Evolutionary conservation across 2,797 vertebrate genomes (phyloP).

Genomic region (Cryptoblepharus egeriae): DNA sequence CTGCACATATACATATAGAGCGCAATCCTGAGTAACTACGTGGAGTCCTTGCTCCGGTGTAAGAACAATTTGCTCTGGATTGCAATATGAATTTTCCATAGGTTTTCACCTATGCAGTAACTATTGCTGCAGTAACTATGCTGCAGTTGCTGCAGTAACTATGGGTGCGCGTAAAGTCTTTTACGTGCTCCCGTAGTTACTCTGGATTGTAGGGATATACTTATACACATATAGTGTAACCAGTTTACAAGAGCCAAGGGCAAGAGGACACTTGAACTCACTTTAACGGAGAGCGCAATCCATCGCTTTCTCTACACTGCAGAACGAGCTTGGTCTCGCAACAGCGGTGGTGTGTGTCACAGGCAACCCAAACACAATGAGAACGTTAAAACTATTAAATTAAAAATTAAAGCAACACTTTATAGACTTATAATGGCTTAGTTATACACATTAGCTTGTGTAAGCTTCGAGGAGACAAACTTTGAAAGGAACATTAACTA

Average conservation of each 20-base stretch:
- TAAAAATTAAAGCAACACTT: slow-evolving; percentile 11
- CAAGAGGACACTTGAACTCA: background rate
- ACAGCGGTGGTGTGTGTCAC: background rate
- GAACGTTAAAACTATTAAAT: background rate
- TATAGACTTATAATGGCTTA: slow-evolving; percentile 9
- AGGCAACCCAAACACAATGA: background rate
- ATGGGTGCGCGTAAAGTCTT: too few species aligned
- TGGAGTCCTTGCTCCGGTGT: too few species aligned
- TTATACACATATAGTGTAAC: too few species aligned
- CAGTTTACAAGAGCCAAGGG: background rate
- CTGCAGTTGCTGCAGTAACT: too few species aligned
- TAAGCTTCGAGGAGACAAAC: slow-evolving; percentile 23
- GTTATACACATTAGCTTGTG: slow-evolving; percentile 4
- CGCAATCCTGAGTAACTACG: too few species aligned
- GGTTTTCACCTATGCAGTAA: too few species aligned
- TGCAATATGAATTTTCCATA: too few species aligned
- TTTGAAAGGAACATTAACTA: slow-evolving; percentile 21
- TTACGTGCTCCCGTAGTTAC: too few species aligned
- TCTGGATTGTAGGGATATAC: too few species aligned
- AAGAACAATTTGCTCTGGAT: too few species aligned
- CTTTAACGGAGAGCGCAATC: background rate
- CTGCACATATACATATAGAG: too few species aligned
- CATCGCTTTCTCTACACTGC: rapidly evolving
- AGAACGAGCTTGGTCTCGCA: background rate
- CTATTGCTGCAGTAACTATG: too few species aligned